Conservation (phyloP, 2,888 invertebrate genomes). For the Diaperis boleti region DNA sequence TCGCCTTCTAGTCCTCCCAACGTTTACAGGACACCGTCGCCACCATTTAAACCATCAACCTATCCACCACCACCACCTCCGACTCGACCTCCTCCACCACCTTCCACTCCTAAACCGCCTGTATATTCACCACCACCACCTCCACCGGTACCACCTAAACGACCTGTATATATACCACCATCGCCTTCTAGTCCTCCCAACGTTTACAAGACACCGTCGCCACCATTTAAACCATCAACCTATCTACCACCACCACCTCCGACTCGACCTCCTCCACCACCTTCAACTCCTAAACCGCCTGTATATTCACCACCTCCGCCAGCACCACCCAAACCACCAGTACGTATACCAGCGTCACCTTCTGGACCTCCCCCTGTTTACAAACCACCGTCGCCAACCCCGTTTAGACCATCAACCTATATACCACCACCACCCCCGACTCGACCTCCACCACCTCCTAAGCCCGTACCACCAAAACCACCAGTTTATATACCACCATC, state of each 20-base stretch:
- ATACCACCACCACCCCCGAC: constrained; percentile 14
- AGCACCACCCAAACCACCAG: not conserved
- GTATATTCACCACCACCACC: constrained; percentile 7
- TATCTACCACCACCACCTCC: not conserved
- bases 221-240: not conserved
- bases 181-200: too few relatives aligned
- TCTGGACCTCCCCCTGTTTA: too few relatives aligned
- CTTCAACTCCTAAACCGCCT: constrained; percentile 5
- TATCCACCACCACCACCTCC: not conserved
- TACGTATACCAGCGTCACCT: not conserved
- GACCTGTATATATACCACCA: constrained; percentile 2
- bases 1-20: too few relatives aligned
- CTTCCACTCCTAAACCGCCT: constrained; percentile 4
- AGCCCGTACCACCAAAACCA: constrained; percentile 13
- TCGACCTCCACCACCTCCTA: constrained; percentile 12
- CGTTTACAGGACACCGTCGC: too few relatives aligned
- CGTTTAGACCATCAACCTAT: not conserved
- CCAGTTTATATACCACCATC: constrained; percentile 16
- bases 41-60: not conserved
- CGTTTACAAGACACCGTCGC: too few relatives aligned
- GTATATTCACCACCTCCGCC: constrained; percentile 6
- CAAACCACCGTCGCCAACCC: constrained; percentile 9
- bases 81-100: not conserved
- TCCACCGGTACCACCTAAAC: not conserved
- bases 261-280: not conserved